Base-by-base conservation (phyloP, 1,140 invertebrate species). In the Saccostrea glomerata region DNA sequence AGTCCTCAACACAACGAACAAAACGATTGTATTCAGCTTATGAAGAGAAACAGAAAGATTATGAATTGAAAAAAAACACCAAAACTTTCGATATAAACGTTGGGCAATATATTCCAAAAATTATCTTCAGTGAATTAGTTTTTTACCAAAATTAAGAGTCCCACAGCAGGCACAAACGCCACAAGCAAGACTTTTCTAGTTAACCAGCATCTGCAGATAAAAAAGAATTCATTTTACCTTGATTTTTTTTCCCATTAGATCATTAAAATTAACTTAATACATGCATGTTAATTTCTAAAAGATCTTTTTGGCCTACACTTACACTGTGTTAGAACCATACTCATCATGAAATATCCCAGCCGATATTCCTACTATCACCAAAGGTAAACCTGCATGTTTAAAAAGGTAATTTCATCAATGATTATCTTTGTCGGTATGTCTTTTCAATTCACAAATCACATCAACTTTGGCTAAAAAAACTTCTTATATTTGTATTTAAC, bases 21-120 rank as follows among this genome's bases (percentile, higher is more conserved):
- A 86, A 13, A 94, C 90, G 3, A 93, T 84, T 1, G 92, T 90
- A 87, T 94, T 94, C n/a, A 92, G 89, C 93, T 94, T 47, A 47
- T 47, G 17, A 84, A 54, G 7, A 84, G 20, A 84, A 84, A 17
- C 2, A 63, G 9, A 47, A 47, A 2, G 30, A 36, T 36, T 47
- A 47, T 47, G 47, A 7, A 0, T 7, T 9, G 1, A 47, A 47
- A 47, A 47, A 47, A 9, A 47, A 47, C 6, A 1, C 9, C 47
- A 47, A 47, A 0, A 47, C 9, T 7, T 47, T 47, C 9, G 6
- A 47, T 6, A 47, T 47, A 47, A 36, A 36, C 30, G 30, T 36
- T 36, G 47, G 47, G 9, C 1, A 47, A 47, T 47, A 47, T 47
- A 47, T 47, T 47, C 5, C 6, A 47, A 47, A 47, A 47, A 47